Evolutionary conservation across 2,113 vertebrate species (phyloP), one percentile per base, ranked within the genome.

Genomic region (Marmota monax): DNA sequence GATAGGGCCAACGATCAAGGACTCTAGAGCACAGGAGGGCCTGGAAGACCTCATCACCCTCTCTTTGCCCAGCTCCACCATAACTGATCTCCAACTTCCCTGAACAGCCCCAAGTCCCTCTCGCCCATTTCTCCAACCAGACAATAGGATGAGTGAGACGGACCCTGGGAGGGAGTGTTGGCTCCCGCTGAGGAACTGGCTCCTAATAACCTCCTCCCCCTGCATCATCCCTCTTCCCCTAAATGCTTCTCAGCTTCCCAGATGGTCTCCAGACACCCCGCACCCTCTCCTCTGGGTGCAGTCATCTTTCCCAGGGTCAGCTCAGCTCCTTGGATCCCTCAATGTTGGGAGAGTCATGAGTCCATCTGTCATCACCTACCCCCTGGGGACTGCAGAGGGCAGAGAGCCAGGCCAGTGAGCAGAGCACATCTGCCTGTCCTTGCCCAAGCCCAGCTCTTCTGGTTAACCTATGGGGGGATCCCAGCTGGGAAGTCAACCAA

Each of bases 181-280:
- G 84, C 72, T 72, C 92, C 92, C 84, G 77, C 86, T 90, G 90
- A 94, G 94, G 92, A 98, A 92, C 80, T 96, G 84, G 77, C 80
- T 97, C 94, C 95, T 77, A 93, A 77, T 29, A 97, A 92, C 92
- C 94, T 97, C 95, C 80, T 94, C 94, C 93, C 88, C 51, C 96
- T 93, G 80, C 84, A 61, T 93, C 97, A 97, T 6, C 90, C 77
- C 87, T 97, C 88, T 97, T 98, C 97, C 76, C 88, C 84, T 95
- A 97, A 98, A 97, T 95, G 96, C 22, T 96, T 97, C 94, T 96
- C 97, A 95, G 96, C 92, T 94, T 96, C 76, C 97, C 97, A 98
- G 93, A 97, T 98, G 97, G 97, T 97, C 96, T 98, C 97, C 97
- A 98, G 97, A 98, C 92, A 97, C 96, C 96, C 97, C 92, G 95